Evolutionary conservation across 2,113 vertebrate genomes (phyloP).

Genomic region (Sorex fumeus): DNA sequence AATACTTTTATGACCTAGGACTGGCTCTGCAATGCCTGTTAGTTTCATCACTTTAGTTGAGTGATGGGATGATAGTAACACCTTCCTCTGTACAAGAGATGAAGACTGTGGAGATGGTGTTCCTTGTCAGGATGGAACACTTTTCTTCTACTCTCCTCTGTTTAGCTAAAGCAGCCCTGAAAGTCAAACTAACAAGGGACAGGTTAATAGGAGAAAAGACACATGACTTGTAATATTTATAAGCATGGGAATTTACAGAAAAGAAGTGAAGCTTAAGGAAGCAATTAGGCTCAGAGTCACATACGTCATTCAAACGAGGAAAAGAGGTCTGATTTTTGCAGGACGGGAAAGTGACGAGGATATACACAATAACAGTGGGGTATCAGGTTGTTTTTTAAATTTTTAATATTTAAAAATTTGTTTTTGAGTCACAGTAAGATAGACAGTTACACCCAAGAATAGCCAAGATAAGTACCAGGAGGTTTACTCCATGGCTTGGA

Average conservation of each 20-base stretch:
- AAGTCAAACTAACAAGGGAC: slow-evolving; percentile 22
- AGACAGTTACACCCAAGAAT: too few species aligned
- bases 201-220: not conserved
- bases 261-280: not conserved
- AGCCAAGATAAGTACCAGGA: too few species aligned
- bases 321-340: not conserved
- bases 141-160: not conserved
- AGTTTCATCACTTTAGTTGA: not conserved
- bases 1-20: not conserved
- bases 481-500: too few species aligned
- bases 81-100: not conserved
- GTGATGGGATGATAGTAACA: not conserved
- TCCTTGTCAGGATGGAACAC: not conserved
- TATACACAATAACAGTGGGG: too few species aligned
- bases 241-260: not conserved
- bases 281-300: not conserved
- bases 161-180: not conserved
- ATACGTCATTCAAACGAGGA: slow-evolving; percentile 1
- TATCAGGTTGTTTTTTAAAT: too few species aligned
- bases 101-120: not conserved
- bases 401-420: too few species aligned
- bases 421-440: too few species aligned
- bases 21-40: not conserved
- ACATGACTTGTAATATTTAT: not conserved
- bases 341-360: not conserved